Percentiles rank a stretch among this genome's conserved stretches.
These are phyloP conservation scores for Morelia viridis DNA, from an alignment of 2,797 vertebrate species.

Conservation along the genomic window DNA sequence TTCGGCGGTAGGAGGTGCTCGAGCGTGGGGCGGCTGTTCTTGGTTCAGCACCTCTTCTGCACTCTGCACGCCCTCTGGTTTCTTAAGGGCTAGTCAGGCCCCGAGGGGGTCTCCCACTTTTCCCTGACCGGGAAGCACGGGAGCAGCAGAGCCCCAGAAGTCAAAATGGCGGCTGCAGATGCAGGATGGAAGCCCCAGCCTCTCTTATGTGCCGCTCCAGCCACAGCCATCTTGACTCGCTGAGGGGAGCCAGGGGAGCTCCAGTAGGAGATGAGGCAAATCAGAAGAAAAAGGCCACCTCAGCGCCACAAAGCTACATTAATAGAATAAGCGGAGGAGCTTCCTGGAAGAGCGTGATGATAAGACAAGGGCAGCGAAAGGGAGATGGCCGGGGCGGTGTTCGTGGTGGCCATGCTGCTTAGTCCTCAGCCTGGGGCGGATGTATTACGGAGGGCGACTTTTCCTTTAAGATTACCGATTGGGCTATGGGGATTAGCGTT, in stretches of 20 bases:
- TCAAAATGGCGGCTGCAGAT: not conserved
- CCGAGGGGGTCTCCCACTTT: not conserved
- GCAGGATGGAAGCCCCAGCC: not conserved
- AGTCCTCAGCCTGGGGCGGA: no score
- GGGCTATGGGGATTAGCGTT: not conserved
- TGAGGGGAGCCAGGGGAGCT: not conserved
- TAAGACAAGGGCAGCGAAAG: not conserved
- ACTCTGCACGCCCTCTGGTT: not conserved
- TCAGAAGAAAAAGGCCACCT: not conserved
- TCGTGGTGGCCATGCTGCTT: not conserved
- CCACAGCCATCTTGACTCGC: not conserved
- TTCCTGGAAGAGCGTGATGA: not conserved
- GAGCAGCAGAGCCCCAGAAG: not conserved
- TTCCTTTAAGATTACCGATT: not conserved
- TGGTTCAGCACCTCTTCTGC: not conserved
- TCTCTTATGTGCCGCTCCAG: not conserved
- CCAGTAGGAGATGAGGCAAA: not conserved
- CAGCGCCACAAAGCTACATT: not conserved
- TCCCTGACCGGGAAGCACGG: not conserved
- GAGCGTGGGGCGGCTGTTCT: not conserved
- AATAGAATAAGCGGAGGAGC: not conserved
- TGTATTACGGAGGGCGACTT: not conserved
- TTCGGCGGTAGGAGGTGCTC: not conserved
- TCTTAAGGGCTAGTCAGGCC: not conserved
- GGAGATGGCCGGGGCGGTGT: not conserved